Conservation (phyloP, 2,888 invertebrate genomes). For the Acleris cristana region DNA sequence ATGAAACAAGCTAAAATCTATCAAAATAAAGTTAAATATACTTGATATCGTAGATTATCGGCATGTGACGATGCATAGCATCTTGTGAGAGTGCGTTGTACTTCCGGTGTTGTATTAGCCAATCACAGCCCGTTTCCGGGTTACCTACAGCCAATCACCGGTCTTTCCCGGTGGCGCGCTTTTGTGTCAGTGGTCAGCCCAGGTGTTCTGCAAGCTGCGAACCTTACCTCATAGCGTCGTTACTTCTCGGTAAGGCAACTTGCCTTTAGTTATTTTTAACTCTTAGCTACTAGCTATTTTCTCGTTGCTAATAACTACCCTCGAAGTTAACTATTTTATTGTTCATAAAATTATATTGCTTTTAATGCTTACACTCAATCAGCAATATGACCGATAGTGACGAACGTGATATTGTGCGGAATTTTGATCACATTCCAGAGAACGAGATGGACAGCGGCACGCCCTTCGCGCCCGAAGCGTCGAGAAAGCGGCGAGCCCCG, state of each 20-base stretch:
- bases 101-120: background rate
- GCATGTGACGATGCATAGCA: constrained; percentile 24
- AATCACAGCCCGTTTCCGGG: background rate
- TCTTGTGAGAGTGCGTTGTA: constrained; percentile 19
- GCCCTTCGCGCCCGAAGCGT: background rate
- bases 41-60: constrained; percentile 9
- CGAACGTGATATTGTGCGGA: background rate
- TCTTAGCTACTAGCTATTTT: background rate
- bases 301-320: background rate
- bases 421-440: background rate
- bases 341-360: background rate
- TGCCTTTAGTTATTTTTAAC: background rate
- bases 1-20: no score
- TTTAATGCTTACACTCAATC: background rate
- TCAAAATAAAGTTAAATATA: no score
- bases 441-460: background rate
- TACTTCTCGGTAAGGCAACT: constrained; percentile 11
- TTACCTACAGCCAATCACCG: background rate
- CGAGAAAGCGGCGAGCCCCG: background rate
- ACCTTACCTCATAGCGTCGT: constrained; percentile 14
- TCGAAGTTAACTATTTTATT: background rate
- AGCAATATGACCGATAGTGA: background rate
- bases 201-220: constrained; percentile 6
- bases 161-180: background rate
- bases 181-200: background rate